phyloP scores from a whole-genome alignment of 2,888 invertebrate genomes.

The Melanchra persicariae region DNA sequence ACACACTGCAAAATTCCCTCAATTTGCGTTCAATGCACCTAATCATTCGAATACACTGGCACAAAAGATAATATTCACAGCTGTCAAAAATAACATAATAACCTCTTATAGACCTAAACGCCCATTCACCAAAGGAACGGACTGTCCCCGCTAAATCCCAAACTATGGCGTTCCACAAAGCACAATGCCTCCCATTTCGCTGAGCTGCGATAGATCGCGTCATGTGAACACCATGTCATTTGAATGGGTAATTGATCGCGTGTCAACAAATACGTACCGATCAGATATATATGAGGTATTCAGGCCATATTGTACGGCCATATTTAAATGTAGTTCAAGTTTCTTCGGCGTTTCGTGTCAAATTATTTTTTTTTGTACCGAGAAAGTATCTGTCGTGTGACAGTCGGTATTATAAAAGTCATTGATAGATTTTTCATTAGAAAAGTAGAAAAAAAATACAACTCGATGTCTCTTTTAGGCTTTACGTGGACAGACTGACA shows the following conservation, averaged over 20 bases:
- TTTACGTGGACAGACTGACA: background rate
- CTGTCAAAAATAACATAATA: constrained; percentile 2
- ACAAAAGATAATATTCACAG: background rate
- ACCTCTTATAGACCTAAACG: background rate
- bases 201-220: constrained; percentile 64
- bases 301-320: constrained; percentile 67
- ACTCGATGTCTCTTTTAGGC: background rate
- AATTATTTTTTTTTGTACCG: constrained; percentile 36
- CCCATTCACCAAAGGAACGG: background rate
- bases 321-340: constrained; percentile 64
- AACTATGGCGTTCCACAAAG: constrained; percentile 50
- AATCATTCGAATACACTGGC: too few species aligned
- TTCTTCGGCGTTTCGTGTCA: constrained; percentile 48
- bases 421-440: background rate
- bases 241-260: constrained; percentile 76
- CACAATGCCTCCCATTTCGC: constrained; percentile 72
- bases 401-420: constrained; percentile 24
- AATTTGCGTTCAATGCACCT: background rate
- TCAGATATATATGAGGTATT: constrained; percentile 67
- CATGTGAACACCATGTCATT: constrained; percentile 69
- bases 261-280: constrained; percentile 67
- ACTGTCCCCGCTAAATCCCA: constrained; percentile 27
- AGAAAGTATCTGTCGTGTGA: constrained; percentile 39
- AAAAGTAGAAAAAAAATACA: background rate
- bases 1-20: background rate